A percentile compares a stretch with the other conserved stretches of the same genome.
Evolutionary conservation across 2,888 invertebrate species (phyloP).

Genomic region (Apotomis betuletana): DNA sequence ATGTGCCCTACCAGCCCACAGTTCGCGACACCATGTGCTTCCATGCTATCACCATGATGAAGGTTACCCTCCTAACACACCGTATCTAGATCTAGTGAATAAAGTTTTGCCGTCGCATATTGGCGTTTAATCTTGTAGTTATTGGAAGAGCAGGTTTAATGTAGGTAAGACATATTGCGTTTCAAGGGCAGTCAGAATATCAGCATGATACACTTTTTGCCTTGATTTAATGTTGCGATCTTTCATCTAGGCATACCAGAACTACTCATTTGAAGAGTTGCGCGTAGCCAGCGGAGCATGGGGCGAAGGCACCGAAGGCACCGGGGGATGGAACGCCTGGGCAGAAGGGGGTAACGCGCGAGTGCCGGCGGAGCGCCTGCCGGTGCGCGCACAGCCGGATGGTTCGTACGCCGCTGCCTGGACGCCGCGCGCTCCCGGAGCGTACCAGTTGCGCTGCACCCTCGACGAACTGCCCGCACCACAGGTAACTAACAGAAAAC

Average conservation of each 20-base stretch:
- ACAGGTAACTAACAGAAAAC: slow-evolving; percentile 74
- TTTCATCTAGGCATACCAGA: slow-evolving; percentile 88
- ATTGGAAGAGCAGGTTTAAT: no score
- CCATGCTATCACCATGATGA: slow-evolving; percentile 98
- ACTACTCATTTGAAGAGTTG: slow-evolving; percentile 97
- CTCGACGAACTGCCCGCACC: slow-evolving; percentile 93
- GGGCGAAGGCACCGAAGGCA: slow-evolving; percentile 56
- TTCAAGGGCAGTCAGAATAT: slow-evolving; percentile 3
- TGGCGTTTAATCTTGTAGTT: no score
- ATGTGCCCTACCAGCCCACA: slow-evolving; percentile 92
- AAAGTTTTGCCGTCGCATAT: no score
- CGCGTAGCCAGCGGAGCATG: slow-evolving; percentile 83
- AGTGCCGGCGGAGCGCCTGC: slow-evolving; percentile 87
- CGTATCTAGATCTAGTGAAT: no score
- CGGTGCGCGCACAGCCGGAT: slow-evolving; percentile 89
- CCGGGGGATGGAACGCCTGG: slow-evolving; percentile 65
- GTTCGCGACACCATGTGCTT: slow-evolving; percentile 96
- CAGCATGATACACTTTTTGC: not conserved
- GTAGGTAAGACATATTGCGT: not conserved
- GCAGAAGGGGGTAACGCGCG: slow-evolving; percentile 67
- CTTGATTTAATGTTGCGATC: slow-evolving; percentile 1
- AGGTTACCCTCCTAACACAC: slow-evolving; percentile 75
- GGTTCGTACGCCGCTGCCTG: slow-evolving; percentile 93
- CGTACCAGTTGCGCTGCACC: slow-evolving; percentile 92
- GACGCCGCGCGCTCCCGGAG: slow-evolving; percentile 96